Base-by-base conservation (phyloP, 2,797 vertebrate species). In the Podarcis lilfordi region DNA sequence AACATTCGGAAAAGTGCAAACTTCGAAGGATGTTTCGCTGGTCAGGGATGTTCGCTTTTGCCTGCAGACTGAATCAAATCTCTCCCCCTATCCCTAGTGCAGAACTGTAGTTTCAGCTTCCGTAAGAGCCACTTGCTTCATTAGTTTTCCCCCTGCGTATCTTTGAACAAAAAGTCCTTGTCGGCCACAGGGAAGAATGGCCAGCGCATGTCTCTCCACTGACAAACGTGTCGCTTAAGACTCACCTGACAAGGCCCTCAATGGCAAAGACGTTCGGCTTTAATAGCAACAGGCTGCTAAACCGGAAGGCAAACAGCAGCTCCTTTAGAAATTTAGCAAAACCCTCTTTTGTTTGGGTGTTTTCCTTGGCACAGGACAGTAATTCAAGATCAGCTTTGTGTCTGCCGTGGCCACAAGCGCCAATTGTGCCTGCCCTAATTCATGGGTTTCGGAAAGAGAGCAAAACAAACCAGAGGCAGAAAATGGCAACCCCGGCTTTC, bases 271-370 rank as follows among this genome's bases (percentile, higher is more conserved):
- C 3, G 27, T 37, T 82, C 3, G 5, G 59, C 69, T 82, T 81
- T 8, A 45, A 8, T 29, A 77, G 82, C 64, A 35, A 86, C 3
- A 11, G 69, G 74, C 35, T 43, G 59, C 59, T 87, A 74, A 91
- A 91, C 83, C 77, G 59, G 78, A 87, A 81, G 72, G 61, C 84
- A 32, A 87, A 82, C 84, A 82, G 85, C 68, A 78, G 82, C 27
- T 43, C 69, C 80, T 69, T 82, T 81, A 37, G 69, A 86, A 89
- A 55, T 0, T 1, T 29, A 72, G 72, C 11, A 64, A 82, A 89
- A 77, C 55, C 11, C 80, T 69, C 88, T 72, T 80, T 75, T 2
- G 2, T 87, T n/a, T 68, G 35, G 21, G 74, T 85, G 79, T 90
- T 89, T 92, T 86, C 66, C 77, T 86, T 91, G 87, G 77, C 66